Evolutionary conservation across 2,888 invertebrate species (phyloP).

Genomic region (Leptarthrus brevirostris): DNA sequence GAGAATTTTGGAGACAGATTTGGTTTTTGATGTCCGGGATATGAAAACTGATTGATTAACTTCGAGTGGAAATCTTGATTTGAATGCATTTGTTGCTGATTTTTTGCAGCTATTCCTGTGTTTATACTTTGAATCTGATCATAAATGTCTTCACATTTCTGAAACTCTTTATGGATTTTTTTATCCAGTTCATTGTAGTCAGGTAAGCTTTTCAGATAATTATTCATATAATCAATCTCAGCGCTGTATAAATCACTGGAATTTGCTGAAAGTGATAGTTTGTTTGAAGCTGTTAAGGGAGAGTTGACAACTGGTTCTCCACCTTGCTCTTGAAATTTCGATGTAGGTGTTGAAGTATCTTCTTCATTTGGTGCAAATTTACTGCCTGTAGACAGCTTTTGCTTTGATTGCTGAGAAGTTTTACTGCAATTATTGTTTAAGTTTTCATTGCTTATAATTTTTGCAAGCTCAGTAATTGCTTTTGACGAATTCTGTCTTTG

Average conservation of each 20-base stretch:
- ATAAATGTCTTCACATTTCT: slow-evolving; percentile 66
- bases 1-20: background rate
- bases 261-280: slow-evolving; percentile 9
- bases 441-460: slow-evolving; percentile 44
- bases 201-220: slow-evolving; percentile 67
- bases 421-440: slow-evolving; percentile 26
- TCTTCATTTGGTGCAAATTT: slow-evolving; percentile 48
- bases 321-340: background rate
- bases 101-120: slow-evolving; percentile 50
- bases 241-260: slow-evolving; percentile 63
- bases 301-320: background rate
- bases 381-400: slow-evolving; percentile 1
- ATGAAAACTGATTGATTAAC: slow-evolving; percentile 18
- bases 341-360: background rate
- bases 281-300: background rate
- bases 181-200: slow-evolving; percentile 66
- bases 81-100: slow-evolving; percentile 55
- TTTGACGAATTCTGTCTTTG: slow-evolving; percentile 30
- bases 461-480: slow-evolving; percentile 43
- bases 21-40: background rate
- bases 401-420: slow-evolving; percentile 4
- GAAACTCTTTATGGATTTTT: slow-evolving; percentile 65
- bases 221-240: slow-evolving; percentile 68
- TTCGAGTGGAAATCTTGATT: slow-evolving; percentile 64
- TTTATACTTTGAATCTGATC: slow-evolving; percentile 62